A percentile compares a stretch with the other conserved stretches of the same genome.
Evolutionary conservation across 2,113 vertebrate species (phyloP).

Genomic region (Lichenostomus cassidix): DNA sequence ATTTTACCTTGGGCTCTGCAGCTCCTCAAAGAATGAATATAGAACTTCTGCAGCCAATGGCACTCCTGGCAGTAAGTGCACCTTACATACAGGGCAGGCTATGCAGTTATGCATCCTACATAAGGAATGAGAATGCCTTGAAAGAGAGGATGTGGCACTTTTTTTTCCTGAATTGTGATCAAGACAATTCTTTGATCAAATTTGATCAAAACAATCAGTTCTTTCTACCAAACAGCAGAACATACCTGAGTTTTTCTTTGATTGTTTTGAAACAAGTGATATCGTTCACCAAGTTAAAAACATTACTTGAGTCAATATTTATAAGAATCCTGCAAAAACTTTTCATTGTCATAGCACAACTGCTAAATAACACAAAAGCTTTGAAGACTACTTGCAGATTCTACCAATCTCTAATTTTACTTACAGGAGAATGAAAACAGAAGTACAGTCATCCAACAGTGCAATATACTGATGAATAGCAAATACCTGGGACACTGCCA

Average conservation of each 20-base stretch:
- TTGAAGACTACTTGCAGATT: neutral
- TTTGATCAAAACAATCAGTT: too few relatives aligned
- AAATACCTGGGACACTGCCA: neutral
- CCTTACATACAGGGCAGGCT: neutral
- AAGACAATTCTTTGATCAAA: too few relatives aligned
- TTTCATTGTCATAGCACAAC: neutral
- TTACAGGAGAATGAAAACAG: neutral
- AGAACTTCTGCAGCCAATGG: neutral
- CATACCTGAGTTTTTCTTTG: neutral
- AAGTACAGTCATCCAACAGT: neutral
- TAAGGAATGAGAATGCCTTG: neutral
- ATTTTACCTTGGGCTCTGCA: neutral
- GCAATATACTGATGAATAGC: neutral
- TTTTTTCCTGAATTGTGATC: neutral
- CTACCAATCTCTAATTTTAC: neutral
- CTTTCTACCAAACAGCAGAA: neutral
- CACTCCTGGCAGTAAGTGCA: neutral
- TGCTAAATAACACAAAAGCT: neutral
- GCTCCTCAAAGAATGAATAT: neutral
- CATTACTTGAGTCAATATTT: neutral
- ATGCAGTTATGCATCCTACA: neutral
- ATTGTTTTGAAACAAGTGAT: neutral
- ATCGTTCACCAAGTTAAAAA: neutral
- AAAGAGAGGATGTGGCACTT: rapidly evolving
- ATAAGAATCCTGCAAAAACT: neutral